phyloP scores from a whole-genome alignment of 2,113 vertebrate genomes.

The Cervus canadensis region DNA sequence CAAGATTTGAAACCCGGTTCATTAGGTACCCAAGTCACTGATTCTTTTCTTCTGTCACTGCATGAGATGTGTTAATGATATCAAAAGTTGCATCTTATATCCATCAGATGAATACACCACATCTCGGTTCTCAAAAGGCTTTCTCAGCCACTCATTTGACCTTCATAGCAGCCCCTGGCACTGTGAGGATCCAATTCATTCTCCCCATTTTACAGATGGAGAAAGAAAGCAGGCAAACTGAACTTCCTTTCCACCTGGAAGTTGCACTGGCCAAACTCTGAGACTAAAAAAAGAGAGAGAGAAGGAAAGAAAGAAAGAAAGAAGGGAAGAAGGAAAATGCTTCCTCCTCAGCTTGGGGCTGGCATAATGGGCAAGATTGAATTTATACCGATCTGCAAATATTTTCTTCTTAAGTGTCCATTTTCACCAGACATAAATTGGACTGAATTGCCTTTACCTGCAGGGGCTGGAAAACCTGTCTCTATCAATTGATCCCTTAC shows the following conservation, averaged over 20 bases:
- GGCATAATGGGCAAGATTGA: conserved; percentile 12
- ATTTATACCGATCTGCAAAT: conserved; percentile 63
- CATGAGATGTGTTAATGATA: neutral
- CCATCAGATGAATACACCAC: neutral
- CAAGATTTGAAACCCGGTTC: neutral
- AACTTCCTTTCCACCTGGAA: neutral
- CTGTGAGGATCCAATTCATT: neutral
- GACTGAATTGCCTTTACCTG: conserved; percentile 52
- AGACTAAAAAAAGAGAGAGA: neutral
- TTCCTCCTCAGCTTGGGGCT: neutral
- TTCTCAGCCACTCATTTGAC: neutral
- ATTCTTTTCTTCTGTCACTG: neutral
- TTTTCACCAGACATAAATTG: conserved; percentile 61
- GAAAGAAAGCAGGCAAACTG: neutral
- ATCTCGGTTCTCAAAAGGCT: neutral
- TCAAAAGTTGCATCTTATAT: neutral
- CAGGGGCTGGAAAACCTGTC: neutral
- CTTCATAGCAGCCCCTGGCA: neutral
- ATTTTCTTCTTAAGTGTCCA: conserved; percentile 56
- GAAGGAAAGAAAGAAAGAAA: neutral
- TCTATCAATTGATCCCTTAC: conserved; percentile 34
- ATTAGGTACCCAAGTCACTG: neutral
- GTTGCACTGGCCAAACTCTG: neutral
- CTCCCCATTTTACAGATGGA: neutral
- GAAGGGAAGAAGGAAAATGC: neutral